These are phyloP conservation scores for Siniperca undulata DNA, from an alignment of 2,797 vertebrate genomes.

Conservation along the genomic window DNA sequence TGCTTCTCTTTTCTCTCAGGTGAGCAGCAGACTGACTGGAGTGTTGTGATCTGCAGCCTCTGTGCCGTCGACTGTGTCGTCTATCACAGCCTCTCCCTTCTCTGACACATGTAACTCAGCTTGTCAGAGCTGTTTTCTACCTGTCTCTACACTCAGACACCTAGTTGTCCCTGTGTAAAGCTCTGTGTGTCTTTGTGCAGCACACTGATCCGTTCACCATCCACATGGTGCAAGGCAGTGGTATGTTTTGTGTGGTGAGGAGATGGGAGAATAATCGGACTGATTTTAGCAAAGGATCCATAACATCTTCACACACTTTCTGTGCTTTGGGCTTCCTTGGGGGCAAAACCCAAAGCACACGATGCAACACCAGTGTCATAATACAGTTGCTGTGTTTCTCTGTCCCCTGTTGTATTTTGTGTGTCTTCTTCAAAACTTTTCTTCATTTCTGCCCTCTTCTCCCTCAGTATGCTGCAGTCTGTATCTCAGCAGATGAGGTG, in stretches of 20 bases:
- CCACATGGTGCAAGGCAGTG: constrained; percentile 29
- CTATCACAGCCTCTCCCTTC: constrained; percentile 62
- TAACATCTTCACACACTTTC: constrained; percentile 66
- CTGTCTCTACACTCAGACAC: constrained; percentile 61
- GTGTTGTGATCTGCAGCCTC: constrained; percentile 72
- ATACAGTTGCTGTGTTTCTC: constrained; percentile 27
- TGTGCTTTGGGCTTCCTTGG: constrained; percentile 71
- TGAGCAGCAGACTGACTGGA: constrained; percentile 62
- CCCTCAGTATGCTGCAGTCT: constrained; percentile 28
- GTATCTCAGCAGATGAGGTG: constrained; percentile 47
- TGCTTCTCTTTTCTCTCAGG: constrained; percentile 48
- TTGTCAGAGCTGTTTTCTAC: constrained; percentile 73
- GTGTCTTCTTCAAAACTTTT: constrained; percentile 40
- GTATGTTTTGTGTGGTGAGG: constrained; percentile 40
- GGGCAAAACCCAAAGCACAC: constrained; percentile 70
- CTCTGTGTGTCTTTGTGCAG: constrained; percentile 43
- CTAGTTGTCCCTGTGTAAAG: constrained; percentile 58
- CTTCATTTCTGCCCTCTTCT: constrained; percentile 15
- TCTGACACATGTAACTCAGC: constrained; percentile 78
- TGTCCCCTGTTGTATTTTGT: constrained; percentile 25
- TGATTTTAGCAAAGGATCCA: constrained; percentile 54
- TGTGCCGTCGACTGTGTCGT: constrained; percentile 60
- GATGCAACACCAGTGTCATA: constrained; percentile 50
- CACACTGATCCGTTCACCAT: constrained; percentile 55
- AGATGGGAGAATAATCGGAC: constrained; percentile 64